Base-by-base conservation (phyloP, 2,888 invertebrate genomes). In the Cheilosia vernalis region DNA sequence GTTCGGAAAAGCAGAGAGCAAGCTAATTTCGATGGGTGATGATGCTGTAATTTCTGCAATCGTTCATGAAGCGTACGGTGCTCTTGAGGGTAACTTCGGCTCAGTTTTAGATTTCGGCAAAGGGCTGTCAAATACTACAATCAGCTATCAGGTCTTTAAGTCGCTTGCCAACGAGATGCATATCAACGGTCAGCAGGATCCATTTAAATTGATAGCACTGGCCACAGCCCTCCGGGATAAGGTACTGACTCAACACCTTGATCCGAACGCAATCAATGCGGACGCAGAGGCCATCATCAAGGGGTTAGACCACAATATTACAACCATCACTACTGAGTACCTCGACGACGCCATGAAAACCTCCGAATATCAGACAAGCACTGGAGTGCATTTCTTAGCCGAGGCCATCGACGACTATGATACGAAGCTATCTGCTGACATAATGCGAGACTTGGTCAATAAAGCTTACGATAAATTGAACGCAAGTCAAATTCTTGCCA, bases 391-490 rank as follows among this genome's bases (percentile, higher is more conserved):
- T 0, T 1, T 9, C 10, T 10, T 61, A 17, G 21, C 70, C 2
- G 60, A 19, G 9, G 47, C 40, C 0, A 33, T 82, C 13, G 27
- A 19, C 15, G 55, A 53, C 4, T 58, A 66, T n/a, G 21, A 19
- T 19, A 24, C 70, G 0, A 47, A 30, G 0, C 37, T 49, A 2
- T 78, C 70, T 4, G 53, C 53, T 47, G 40, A 40, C 7, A 30
- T 72, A 0, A 82, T 78, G 33, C 6, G 70, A 10, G 27, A 27
- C 4, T 15, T 82, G 19, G 47, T 82, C 3, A 40, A 66, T 21
- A 33, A 13, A 4, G 13, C 13, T 3, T 77, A 19, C 3, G 58
- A 21, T 10, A 19, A 2, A 2, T 9, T 82, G 0, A 10, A 33
- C 0, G 4, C 47, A 4, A 17, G 21, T 1, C 40, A 21, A 9